These are phyloP conservation scores for Fulmarus glacialis DNA, from an alignment of 2,113 vertebrate species.

Conservation along the genomic window DNA sequence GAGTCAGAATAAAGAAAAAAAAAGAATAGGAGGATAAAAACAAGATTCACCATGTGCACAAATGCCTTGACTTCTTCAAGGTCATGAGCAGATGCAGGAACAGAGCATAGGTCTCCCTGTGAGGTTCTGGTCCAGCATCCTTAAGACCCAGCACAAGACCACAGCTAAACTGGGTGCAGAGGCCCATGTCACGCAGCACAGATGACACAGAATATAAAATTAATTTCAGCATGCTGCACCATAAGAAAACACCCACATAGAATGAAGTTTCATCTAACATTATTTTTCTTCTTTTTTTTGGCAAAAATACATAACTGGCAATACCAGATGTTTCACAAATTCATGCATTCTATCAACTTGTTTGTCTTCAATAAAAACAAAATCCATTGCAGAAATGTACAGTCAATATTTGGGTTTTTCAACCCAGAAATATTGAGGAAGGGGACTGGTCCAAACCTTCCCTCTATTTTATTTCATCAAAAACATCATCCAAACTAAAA, in stretches of 20 bases:
- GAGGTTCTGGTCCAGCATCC: not conserved
- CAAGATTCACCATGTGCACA: not conserved
- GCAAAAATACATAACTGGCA: not conserved
- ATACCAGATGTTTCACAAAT: conserved; percentile 43
- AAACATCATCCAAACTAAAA: not conserved
- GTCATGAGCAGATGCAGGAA: not conserved
- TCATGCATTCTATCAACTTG: not conserved
- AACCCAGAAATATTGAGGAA: not conserved
- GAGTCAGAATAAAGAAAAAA: not conserved
- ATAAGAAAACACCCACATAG: conserved; percentile 56
- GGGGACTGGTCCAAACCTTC: not conserved
- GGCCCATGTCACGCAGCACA: not conserved
- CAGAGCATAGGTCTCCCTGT: not conserved
- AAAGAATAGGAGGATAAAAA: not conserved
- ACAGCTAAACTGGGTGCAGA: not conserved
- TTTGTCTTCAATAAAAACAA: not conserved
- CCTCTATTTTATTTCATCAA: not conserved
- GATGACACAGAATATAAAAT: conserved; percentile 26
- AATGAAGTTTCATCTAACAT: conserved; percentile 22
- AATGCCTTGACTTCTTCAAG: not conserved
- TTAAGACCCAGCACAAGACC: not conserved
- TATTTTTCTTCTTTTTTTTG: conserved; percentile 34
- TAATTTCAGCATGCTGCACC: conserved; percentile 15
- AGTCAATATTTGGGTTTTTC: conserved; percentile 23
- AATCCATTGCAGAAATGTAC: not conserved